Base-by-base conservation (phyloP, 1,140 invertebrate species). In the Scaptomyza pallida region DNA sequence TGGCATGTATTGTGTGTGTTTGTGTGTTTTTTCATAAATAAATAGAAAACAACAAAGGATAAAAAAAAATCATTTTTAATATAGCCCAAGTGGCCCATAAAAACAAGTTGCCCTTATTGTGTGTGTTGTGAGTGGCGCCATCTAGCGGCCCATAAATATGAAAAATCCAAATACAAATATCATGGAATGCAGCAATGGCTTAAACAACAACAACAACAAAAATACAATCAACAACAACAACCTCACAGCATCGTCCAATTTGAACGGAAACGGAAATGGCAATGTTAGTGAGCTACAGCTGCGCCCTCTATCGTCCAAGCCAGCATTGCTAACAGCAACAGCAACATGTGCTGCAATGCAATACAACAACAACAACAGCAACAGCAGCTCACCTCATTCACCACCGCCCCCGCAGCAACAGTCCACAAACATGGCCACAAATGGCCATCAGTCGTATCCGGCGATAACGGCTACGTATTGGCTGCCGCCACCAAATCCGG, bases 401-500 rank as follows among this genome's bases (percentile, higher is more conserved):
- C 75, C 82, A 30, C 69, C 78, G 17, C 78, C 77, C 23, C 5
- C 23, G 47, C 63, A 77, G 62, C 68, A 67, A 33, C 78, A 78
- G 80, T 56, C 86, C 75, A 70, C 77, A 88, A 88, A 77, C 89
- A 77, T 79, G 74, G 72, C 85, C 85, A 90, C 85, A 90, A 90
- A 90, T 90, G 89, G 89, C 81, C 89, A 90, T 89, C 89, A 89
- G 68, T 92, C 92, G 86, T 96, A 96, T 93, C 95, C 95, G 79
- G 93, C 95, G 63, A 96, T 96, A 92, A 95, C 94, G 91, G 94
- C 95, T 89, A 94, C 95, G 80, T 96, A 96, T 91, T 96, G 95
- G 95, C 94, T 95, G 75, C 95, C 95, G 62, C 94, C 95, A 76
- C 93, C 95, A 52, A 94, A 94, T 92, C 94, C 94, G 75, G 94